phyloP scores from a whole-genome alignment of 2,797 vertebrate species.

The Tangara arthus region DNA sequence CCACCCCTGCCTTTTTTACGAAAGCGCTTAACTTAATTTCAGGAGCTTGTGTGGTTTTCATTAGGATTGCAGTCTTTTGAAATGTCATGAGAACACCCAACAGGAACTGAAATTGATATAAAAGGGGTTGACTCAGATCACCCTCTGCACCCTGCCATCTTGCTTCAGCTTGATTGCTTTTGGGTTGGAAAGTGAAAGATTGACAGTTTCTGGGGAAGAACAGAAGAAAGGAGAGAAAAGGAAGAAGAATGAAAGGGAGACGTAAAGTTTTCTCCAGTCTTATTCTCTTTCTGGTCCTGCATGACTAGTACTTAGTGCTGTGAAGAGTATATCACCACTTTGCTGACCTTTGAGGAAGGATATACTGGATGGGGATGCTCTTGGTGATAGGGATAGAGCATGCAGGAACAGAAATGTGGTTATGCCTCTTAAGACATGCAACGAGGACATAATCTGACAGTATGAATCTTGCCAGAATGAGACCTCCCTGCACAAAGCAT shows the following conservation, averaged over 20 bases:
- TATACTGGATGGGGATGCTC: background rate
- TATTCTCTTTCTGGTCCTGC: background rate
- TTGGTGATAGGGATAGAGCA: background rate
- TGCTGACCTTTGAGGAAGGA: background rate
- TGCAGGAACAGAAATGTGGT: background rate
- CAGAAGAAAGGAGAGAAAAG: background rate
- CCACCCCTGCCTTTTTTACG: conserved; percentile 33
- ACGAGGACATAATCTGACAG: background rate
- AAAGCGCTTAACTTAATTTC: conserved; percentile 77
- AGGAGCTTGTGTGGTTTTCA: conserved; percentile 77
- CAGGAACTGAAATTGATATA: conserved; percentile 73
- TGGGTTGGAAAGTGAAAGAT: background rate
- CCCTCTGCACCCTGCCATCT: conserved; percentile 1
- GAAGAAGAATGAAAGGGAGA: background rate
- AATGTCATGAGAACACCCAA: conserved; percentile 68
- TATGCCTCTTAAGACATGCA: background rate
- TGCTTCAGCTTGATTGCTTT: background rate
- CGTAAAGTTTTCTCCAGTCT: background rate
- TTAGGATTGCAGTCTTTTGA: conserved; percentile 76
- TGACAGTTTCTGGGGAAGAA: background rate
- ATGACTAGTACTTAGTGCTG: background rate
- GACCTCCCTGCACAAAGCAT: background rate
- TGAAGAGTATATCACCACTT: background rate
- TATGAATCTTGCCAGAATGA: background rate
- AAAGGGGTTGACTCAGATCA: conserved; percentile 28